Evolutionary conservation across 2,797 vertebrate species (phyloP).

Genomic region (Macrochelys suwanniensis): DNA sequence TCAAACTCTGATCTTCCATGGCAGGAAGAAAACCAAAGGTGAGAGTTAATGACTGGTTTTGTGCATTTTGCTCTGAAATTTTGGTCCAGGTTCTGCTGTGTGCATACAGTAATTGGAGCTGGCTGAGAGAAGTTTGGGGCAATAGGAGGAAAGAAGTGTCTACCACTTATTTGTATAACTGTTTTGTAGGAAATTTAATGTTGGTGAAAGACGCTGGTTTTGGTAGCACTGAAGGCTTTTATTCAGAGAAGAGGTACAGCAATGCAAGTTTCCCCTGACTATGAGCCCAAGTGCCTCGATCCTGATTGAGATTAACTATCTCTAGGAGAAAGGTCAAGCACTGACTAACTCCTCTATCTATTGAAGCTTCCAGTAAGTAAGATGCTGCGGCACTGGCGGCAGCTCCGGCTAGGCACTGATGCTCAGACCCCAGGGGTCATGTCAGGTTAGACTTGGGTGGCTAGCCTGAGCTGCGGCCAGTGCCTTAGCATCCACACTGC

Average conservation of each 20-base stretch:
- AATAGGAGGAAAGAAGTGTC: not conserved
- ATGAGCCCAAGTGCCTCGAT: not conserved
- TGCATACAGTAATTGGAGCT: rapidly evolving
- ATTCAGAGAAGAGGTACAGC: not conserved
- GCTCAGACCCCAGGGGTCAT: too few relatives aligned
- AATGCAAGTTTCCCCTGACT: rapidly evolving
- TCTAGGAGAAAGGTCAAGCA: not conserved
- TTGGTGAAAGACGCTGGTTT: not conserved
- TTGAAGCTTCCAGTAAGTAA: not conserved
- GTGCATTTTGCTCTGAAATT: not conserved
- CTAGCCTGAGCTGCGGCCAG: too few relatives aligned
- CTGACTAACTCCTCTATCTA: not conserved
- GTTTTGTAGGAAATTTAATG: not conserved
- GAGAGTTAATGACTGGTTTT: not conserved
- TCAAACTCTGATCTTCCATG: not conserved
- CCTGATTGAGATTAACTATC: rapidly evolving
- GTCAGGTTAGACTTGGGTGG: too few relatives aligned
- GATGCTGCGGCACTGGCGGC: too few relatives aligned
- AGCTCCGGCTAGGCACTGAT: too few relatives aligned
- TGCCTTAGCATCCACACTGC: too few relatives aligned
- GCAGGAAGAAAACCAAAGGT: not conserved
- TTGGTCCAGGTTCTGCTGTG: not conserved
- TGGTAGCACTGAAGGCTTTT: rapidly evolving
- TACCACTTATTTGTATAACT: rapidly evolving
- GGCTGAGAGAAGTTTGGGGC: not conserved